Evolutionary conservation across 2,888 invertebrate species (phyloP).

Genomic region (Drosophila maculinotata): DNA sequence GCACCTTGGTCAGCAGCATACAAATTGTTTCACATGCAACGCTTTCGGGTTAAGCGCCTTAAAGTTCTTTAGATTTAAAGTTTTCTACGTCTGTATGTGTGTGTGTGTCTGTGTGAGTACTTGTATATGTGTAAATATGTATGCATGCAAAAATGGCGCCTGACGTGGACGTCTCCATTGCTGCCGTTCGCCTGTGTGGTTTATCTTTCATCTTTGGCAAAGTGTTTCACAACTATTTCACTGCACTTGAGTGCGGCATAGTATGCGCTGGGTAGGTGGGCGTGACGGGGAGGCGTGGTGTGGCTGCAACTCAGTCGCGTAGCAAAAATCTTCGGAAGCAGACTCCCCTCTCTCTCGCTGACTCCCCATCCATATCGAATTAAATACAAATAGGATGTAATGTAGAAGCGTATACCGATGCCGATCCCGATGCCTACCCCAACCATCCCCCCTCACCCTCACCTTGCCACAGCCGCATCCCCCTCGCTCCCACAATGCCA

Average conservation of each 20-base stretch:
- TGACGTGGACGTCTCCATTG: conserved; percentile 47
- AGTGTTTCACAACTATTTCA: conserved; percentile 80
- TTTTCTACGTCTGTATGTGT: conserved; percentile 4
- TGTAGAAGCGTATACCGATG: conserved; percentile 46
- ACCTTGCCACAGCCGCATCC: not conserved
- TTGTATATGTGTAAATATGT: not conserved
- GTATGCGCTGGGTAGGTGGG: not conserved
- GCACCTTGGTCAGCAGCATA: conserved; percentile 21
- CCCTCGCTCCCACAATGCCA: too few species aligned
- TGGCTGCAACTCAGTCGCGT: conserved; percentile 51
- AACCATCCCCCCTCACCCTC: not conserved
- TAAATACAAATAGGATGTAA: conserved; percentile 74
- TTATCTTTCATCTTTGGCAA: conserved; percentile 82
- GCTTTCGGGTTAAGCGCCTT: conserved; percentile 34
- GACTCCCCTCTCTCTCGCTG: conserved; percentile 6
- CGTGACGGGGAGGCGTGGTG: not conserved
- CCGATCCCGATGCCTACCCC: conserved; percentile 12
- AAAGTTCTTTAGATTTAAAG: conserved; percentile 40
- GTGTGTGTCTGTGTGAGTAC: not conserved
- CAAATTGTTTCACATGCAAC: conserved; percentile 7
- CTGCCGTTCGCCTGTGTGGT: conserved; percentile 45
- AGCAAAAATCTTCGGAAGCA: conserved; percentile 64
- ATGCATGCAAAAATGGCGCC: conserved; percentile 51
- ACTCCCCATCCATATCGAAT: conserved; percentile 62
- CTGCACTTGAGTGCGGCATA: conserved; percentile 68